These are phyloP conservation scores for Calameuta pallipes DNA, from an alignment of 2,888 invertebrate species.

Conservation along the genomic window DNA sequence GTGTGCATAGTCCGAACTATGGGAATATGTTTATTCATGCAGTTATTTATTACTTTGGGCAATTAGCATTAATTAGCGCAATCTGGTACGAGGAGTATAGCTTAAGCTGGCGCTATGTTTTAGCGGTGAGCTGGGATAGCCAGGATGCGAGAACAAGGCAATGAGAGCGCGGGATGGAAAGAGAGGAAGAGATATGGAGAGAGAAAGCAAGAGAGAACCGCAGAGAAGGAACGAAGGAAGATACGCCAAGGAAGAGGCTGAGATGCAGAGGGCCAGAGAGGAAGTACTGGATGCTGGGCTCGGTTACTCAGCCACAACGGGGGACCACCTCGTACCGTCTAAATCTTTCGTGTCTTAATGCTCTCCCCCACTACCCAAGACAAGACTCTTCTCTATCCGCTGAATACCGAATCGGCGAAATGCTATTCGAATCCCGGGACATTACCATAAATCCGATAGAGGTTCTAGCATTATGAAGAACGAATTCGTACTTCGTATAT, in stretches of 20 bases:
- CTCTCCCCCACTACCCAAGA: constrained; percentile 18
- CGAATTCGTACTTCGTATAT: constrained; percentile 30
- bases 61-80: constrained; percentile 64
- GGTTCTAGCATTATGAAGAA: constrained; percentile 38
- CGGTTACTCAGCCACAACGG: background rate
- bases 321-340: constrained; percentile 4
- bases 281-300: background rate
- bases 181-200: background rate
- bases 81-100: constrained; percentile 47
- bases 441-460: constrained; percentile 51
- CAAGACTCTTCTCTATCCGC: constrained; percentile 22
- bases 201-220: background rate
- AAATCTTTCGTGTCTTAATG: constrained; percentile 31
- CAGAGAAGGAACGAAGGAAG: background rate
- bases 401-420: constrained; percentile 35
- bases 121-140: constrained; percentile 33
- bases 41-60: constrained; percentile 60
- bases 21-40: constrained; percentile 56
- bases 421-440: constrained; percentile 29
- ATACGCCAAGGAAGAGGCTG: background rate
- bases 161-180: background rate
- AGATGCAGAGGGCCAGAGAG: constrained; percentile 1
- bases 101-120: constrained; percentile 40
- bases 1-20: background rate
- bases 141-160: constrained; percentile 6